These are phyloP conservation scores for Labeo catla DNA, from an alignment of 2,113 vertebrate species.

Conservation along the genomic window DNA sequence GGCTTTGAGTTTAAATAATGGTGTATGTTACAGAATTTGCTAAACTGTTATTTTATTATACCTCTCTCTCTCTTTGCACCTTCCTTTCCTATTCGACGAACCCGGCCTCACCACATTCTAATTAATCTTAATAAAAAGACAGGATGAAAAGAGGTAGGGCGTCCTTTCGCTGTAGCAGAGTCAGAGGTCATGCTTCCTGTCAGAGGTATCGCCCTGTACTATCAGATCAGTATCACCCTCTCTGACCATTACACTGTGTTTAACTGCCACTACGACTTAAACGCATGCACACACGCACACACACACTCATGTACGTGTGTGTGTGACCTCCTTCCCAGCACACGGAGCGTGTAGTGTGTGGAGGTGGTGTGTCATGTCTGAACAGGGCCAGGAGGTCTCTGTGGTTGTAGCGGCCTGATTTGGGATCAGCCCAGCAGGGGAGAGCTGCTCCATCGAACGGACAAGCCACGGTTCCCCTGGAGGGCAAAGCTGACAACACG, in stretches of 20 bases:
- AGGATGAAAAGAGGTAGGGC: conserved; percentile 51
- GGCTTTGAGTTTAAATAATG: conserved; percentile 1
- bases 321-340: conserved; percentile 80
- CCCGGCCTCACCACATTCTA: conserved; percentile 44
- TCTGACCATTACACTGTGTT: conserved; percentile 65
- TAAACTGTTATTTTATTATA: conserved; percentile 30
- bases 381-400: conserved; percentile 75
- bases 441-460: conserved; percentile 68
- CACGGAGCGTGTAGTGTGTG: conserved; percentile 77
- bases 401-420: conserved; percentile 74
- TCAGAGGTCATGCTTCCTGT: conserved; percentile 54
- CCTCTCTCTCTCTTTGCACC: conserved; percentile 7
- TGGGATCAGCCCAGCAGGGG: conserved; percentile 74
- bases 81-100: conserved; percentile 17
- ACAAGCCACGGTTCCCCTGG: conserved; percentile 74
- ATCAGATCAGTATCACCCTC: conserved; percentile 65
- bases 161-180: conserved; percentile 54
- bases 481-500: conserved; percentile 73
- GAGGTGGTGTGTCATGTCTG: conserved; percentile 80
- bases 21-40: conserved; percentile 1
- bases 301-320: conserved; percentile 55
- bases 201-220: conserved; percentile 70
- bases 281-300: conserved; percentile 47
- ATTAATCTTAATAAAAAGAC: conserved; percentile 51
- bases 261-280: conserved; percentile 71